Evolutionary conservation across 2,113 vertebrate species (phyloP), one percentile per base, ranked within the genome.

Genomic region (Alectura lathami): DNA sequence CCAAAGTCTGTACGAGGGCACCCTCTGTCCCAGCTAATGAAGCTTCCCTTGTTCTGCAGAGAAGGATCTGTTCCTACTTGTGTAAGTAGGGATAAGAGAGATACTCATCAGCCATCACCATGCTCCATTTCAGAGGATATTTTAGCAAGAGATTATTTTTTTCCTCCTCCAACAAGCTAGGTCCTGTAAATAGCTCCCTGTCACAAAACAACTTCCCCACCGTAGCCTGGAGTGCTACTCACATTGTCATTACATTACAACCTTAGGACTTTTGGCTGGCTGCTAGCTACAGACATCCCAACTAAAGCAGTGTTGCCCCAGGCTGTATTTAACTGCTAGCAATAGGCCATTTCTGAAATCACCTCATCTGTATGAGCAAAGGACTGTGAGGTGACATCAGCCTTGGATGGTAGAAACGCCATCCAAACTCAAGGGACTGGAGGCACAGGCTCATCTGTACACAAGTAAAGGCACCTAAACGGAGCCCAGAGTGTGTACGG

Each of bases 211-310:
- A 26, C n/a, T 57, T 57, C 53, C 22, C 40, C 40, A n/a, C 32
- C 27, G 12, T 29, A 16, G 11, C 24, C 42, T 29, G 20, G 18
- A 34, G 54, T 26, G 32, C n/a, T 45, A 59, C 42, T 59, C 51
- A 47, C 27, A 9, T 29, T 26, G 36, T 29, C 36, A 29, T 51
- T 36, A 22, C 24, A 34, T 26, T 26, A 45, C 32, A 45, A 54
- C 40, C n/a, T 27, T 47, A 34, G 42, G 42, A 57, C 54, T n/a
- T 59, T 75, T 29, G 32, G 23, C 32, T 76, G 73, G 42, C 26
- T 67, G n/a, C 0, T 0, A 73, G 29, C 36, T 70, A 70, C 3
- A 1, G 69, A 50, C 32, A 70, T 10, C 64, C 13, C 2, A 5
- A 26, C 3, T 4, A 62, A 74, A 75, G 10, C 32, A 69, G 26